These are phyloP conservation scores for Gadopsis bispinosus DNA, from an alignment of 2,797 vertebrate genomes.

Conservation along the genomic window DNA sequence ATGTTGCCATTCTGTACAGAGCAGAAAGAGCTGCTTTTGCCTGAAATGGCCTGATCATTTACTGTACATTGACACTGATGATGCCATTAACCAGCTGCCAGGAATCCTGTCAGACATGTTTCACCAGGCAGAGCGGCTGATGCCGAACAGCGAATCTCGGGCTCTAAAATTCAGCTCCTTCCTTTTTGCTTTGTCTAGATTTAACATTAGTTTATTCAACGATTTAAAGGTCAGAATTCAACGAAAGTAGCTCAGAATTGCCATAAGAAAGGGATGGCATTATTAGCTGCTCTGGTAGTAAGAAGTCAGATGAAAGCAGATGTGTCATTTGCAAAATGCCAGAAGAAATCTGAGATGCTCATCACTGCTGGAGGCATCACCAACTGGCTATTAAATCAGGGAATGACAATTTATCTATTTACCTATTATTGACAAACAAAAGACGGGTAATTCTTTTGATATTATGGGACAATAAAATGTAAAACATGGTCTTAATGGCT, in stretches of 20 bases:
- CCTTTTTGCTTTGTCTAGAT: conserved; percentile 17
- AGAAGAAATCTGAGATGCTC: conserved; percentile 39
- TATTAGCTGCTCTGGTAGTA: conserved; percentile 38
- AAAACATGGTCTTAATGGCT: conserved; percentile 4
- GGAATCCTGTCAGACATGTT: conserved; percentile 70
- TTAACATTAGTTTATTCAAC: conserved; percentile 45
- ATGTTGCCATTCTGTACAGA: conserved; percentile 63
- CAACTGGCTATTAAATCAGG: conserved; percentile 37
- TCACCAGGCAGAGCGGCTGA: conserved; percentile 42
- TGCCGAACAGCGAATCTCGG: conserved; percentile 1
- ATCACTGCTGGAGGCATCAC: conserved; percentile 36
- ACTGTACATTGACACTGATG: conserved; percentile 78
- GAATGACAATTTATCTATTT: conserved; percentile 31
- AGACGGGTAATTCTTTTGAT: conserved; percentile 30
- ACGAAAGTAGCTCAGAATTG: conserved; percentile 32
- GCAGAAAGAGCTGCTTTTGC: conserved; percentile 64
- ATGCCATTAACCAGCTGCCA: conserved; percentile 79
- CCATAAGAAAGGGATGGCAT: conserved; percentile 47
- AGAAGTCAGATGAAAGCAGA: conserved; percentile 41
- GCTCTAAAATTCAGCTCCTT: conserved; percentile 19
- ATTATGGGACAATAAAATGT: conserved; percentile 22
- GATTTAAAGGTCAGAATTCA: conserved; percentile 59
- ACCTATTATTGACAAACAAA: conserved; percentile 32
- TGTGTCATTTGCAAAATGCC: conserved; percentile 63
- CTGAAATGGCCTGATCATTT: conserved; percentile 76